Evolutionary conservation across 2,888 invertebrate genomes (phyloP).

Genomic region (Drosophila tanythrix): DNA sequence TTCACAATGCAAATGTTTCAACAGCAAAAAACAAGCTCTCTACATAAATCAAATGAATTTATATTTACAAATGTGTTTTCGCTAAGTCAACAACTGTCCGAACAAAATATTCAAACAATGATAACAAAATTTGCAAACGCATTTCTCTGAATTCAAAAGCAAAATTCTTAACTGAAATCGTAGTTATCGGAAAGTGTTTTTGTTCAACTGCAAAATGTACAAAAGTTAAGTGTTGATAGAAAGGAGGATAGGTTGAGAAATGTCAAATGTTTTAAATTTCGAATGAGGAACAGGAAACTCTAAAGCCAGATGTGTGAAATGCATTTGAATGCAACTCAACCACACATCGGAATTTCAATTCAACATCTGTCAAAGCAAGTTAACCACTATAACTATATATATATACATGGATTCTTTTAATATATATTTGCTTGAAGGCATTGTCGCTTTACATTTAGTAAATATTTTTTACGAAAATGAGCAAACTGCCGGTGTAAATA

Average conservation of each 20-base stretch:
- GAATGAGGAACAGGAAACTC: background rate
- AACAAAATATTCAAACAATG: conserved; percentile 8
- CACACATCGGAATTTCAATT: background rate
- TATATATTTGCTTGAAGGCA: background rate
- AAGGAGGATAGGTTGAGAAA: background rate
- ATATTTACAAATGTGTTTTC: conserved; percentile 20
- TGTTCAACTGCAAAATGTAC: background rate
- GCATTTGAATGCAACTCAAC: conserved; percentile 1
- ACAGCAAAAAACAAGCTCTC: conserved; percentile 18
- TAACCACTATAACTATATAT: background rate
- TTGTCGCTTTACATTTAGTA: conserved; percentile 2
- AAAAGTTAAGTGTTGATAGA: background rate
- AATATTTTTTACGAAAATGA: conserved; percentile 22
- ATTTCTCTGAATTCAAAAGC: background rate
- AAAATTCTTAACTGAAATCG: background rate
- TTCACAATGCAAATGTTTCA: conserved; percentile 13
- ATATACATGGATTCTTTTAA: background rate
- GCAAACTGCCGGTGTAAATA: conserved; percentile 21
- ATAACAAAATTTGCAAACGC: too few relatives aligned
- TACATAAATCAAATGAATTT: conserved; percentile 29
- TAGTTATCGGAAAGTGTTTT: background rate
- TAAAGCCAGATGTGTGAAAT: background rate
- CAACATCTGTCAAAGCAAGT: conserved; percentile 1
- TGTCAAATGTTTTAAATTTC: background rate
- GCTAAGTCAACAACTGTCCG: conserved; percentile 21